Conservation (phyloP, 2,888 invertebrate species). For the Mycalesis mineus region DNA sequence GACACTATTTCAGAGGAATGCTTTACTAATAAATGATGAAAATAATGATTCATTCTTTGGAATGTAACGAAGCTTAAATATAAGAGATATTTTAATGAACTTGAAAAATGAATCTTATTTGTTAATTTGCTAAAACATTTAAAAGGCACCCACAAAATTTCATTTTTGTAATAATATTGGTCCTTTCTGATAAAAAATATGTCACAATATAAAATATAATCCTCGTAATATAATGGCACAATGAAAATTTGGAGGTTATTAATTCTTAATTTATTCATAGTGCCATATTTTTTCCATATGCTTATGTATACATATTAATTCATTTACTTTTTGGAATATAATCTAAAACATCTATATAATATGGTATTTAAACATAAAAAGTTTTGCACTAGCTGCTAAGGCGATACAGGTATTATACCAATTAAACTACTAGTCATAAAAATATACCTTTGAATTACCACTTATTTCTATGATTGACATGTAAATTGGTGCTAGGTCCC, state of each 20-base stretch:
- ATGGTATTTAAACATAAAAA: constrained; percentile 36
- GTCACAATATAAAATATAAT: constrained; percentile 41
- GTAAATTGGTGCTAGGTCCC: constrained; percentile 57
- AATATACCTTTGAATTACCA: constrained; percentile 47
- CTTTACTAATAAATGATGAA: constrained; percentile 48
- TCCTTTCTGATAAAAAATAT: constrained; percentile 55
- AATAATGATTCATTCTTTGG: constrained; percentile 67
- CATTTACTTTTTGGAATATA: constrained; percentile 35
- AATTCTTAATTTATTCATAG: constrained; percentile 30
- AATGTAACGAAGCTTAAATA: constrained; percentile 68
- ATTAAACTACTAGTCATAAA: constrained; percentile 54
- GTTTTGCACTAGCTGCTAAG: constrained; percentile 73
- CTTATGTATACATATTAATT: constrained; percentile 31
- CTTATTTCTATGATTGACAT: constrained; percentile 48
- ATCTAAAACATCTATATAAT: constrained; percentile 38
- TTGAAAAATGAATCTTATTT: constrained; percentile 41
- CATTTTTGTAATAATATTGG: constrained; percentile 47
- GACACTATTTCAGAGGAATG: constrained; percentile 55
- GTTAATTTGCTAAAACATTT: constrained; percentile 48
- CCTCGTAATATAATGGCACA: constrained; percentile 45
- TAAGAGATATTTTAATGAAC: constrained; percentile 32
- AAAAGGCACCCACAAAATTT: constrained; percentile 61
- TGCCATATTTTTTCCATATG: constrained; percentile 35
- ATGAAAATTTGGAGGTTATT: constrained; percentile 34
- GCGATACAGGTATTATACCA: constrained; percentile 55